phyloP scores from a whole-genome alignment of 1,140 invertebrate genomes.

The Pygmarrhopalites habei region DNA sequence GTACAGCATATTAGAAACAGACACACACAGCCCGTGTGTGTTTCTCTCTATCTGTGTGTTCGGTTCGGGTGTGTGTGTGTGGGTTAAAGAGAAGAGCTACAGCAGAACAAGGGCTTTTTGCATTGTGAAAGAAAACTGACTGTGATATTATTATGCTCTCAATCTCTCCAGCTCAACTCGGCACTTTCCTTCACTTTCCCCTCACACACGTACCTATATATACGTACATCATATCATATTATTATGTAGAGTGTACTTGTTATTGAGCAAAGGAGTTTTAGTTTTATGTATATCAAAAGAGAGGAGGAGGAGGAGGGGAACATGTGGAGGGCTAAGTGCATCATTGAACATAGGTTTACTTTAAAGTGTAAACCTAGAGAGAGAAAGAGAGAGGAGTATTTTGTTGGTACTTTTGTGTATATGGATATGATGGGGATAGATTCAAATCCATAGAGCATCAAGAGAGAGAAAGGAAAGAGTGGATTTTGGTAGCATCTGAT shows the following conservation, averaged over 20 bases:
- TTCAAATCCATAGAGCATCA: neutral
- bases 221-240: no score
- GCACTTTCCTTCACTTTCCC: neutral
- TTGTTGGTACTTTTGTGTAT: slow-evolving; percentile 1
- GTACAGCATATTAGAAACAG: no score
- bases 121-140: neutral
- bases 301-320: neutral
- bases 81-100: no score
- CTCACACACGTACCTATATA: neutral
- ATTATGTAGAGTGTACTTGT: no score
- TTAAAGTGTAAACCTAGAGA: neutral
- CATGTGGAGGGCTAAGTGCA: neutral
- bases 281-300: neutral
- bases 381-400: slow-evolving; percentile 15
- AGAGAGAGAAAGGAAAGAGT: neutral
- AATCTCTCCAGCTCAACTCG: neutral
- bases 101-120: neutral
- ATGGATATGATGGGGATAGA: slow-evolving; percentile 5
- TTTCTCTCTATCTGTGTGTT: no score
- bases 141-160: neutral
- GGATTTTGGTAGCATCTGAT: slow-evolving; percentile 12
- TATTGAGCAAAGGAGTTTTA: no score
- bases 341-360: no score
- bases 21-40: no score
- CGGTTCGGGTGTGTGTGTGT: no score